Evolutionary conservation across 2,888 invertebrate genomes (phyloP).

Genomic region (Coronaproctus castanopsis): DNA sequence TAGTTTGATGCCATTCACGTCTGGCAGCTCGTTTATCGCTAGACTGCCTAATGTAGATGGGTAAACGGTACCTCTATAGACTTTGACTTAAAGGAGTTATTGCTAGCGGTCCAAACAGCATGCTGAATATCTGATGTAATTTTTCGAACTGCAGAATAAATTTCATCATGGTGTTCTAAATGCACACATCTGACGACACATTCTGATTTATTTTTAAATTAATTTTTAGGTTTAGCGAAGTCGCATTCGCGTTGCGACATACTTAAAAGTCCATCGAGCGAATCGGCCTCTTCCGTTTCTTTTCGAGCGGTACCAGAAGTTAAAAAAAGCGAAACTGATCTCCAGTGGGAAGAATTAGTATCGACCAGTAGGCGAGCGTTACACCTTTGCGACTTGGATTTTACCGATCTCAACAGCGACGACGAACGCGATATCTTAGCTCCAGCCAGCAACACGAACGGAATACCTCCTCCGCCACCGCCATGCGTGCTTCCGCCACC

Average conservation of each 20-base stretch:
- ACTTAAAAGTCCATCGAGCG: slow-evolving; percentile 46
- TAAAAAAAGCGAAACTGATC: slow-evolving; percentile 78
- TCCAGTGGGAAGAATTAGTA: slow-evolving; percentile 86
- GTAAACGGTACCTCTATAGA: too few relatives aligned
- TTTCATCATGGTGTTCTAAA: too few relatives aligned
- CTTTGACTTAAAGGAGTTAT: too few relatives aligned
- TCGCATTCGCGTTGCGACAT: slow-evolving; percentile 33
- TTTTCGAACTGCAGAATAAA: too few relatives aligned
- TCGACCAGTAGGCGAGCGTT: slow-evolving; percentile 51
- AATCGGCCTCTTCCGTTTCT: slow-evolving; percentile 27
- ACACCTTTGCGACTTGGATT: slow-evolving; percentile 84
- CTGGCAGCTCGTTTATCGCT: too few relatives aligned
- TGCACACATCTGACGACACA: too few relatives aligned
- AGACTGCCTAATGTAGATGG: too few relatives aligned
- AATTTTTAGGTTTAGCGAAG: slow-evolving; percentile 25
- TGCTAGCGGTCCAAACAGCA: too few relatives aligned
- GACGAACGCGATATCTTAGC: slow-evolving; percentile 66
- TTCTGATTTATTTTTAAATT: too few relatives aligned
- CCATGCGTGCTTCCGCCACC: slow-evolving; percentile 26
- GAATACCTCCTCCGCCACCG: slow-evolving; percentile 59
- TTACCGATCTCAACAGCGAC: slow-evolving; percentile 72
- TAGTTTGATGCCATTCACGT: too few relatives aligned
- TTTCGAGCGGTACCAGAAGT: slow-evolving; percentile 31
- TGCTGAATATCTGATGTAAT: too few relatives aligned
- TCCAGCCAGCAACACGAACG: slow-evolving; percentile 41